Percentiles rank a stretch among this genome's conserved stretches.
Conservation (phyloP, 2,113 vertebrate species). For the Sakesphorus luctuosus region DNA sequence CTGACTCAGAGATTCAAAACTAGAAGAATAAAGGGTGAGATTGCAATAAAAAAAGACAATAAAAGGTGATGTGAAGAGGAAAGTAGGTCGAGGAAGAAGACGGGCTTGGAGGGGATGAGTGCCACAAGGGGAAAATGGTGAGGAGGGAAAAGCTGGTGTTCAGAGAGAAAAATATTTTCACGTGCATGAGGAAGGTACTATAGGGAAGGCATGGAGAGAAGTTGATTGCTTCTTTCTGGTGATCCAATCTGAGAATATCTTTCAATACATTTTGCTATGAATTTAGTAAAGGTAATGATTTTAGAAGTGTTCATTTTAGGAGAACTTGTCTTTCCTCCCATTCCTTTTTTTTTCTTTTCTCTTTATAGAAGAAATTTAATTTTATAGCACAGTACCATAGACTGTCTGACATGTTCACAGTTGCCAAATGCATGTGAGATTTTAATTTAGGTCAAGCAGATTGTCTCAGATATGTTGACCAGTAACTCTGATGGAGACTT, state of each 20-base stretch:
- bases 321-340: background rate
- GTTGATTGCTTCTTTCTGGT: background rate
- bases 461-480: background rate
- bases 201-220: background rate
- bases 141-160: background rate
- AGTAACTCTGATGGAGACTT: background rate
- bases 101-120: background rate
- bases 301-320: background rate
- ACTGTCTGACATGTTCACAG: background rate
- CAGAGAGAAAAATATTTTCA: background rate
- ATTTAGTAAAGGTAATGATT: background rate
- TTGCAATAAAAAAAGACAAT: background rate
- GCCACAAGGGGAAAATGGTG: background rate
- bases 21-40: background rate
- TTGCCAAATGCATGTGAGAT: background rate
- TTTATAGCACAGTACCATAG: background rate
- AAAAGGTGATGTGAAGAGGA: background rate
- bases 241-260: background rate
- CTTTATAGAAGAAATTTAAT: background rate
- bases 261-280: background rate
- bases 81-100: background rate
- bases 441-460: conserved; percentile 9
- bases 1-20: background rate
- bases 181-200: background rate
- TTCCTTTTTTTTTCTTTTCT: background rate